Evolutionary conservation across 2,797 vertebrate genomes (phyloP).

Genomic region (Hapalemur alaotrensis): DNA sequence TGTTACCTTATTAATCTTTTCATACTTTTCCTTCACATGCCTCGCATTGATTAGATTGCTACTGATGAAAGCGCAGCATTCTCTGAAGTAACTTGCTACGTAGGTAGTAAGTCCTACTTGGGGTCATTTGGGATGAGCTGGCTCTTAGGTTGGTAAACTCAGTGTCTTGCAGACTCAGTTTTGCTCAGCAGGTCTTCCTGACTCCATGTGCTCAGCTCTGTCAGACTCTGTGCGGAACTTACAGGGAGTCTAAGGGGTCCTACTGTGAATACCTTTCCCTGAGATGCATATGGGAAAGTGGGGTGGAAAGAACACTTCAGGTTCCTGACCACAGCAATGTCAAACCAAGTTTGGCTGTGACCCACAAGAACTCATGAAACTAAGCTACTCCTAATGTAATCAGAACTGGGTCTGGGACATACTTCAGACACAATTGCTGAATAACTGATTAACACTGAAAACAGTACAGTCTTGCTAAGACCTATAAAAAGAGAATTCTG

Average conservation of each 20-base stretch:
- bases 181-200: background rate
- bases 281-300: background rate
- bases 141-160: background rate
- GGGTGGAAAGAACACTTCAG: background rate
- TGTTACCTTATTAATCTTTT: background rate
- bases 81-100: background rate
- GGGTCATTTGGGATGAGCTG: background rate
- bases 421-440: background rate
- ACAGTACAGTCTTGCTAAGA: background rate
- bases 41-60: background rate
- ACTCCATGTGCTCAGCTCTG: background rate
- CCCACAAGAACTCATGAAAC: background rate
- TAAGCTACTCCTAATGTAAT: background rate
- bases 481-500: background rate
- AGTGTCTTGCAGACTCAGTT: background rate
- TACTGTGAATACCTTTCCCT: background rate
- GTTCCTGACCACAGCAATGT: background rate
- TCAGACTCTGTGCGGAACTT: background rate
- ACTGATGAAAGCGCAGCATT: background rate
- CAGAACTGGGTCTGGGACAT: background rate
- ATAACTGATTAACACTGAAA: background rate
- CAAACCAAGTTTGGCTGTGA: background rate
- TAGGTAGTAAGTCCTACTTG: background rate
- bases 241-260: background rate
- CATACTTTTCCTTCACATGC: background rate